phyloP scores from a whole-genome alignment of 2,797 vertebrate species.

The Eutrigla gurnardus region DNA sequence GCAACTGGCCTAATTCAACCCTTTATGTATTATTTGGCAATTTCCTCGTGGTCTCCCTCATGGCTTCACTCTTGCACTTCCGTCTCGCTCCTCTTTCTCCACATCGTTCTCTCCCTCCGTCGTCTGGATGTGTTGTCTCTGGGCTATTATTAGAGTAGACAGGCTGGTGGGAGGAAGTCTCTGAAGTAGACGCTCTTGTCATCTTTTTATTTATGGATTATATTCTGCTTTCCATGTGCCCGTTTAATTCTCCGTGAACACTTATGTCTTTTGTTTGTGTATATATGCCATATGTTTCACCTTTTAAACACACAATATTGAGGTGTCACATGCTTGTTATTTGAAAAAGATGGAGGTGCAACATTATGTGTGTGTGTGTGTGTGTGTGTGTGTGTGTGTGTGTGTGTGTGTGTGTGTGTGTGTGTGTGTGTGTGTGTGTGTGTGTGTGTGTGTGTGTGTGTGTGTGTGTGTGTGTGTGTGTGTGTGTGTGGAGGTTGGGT shows the following conservation, averaged over 20 bases:
- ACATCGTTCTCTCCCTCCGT: slow-evolving; percentile 73
- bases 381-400: slow-evolving; percentile 1
- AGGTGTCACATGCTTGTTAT: slow-evolving; percentile 7
- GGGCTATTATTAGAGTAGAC: slow-evolving; percentile 87
- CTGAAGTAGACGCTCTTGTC: slow-evolving; percentile 84
- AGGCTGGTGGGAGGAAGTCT: slow-evolving; percentile 85
- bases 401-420: slow-evolving; percentile 4
- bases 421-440: background rate
- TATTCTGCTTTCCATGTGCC: slow-evolving; percentile 71
- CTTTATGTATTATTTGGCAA: slow-evolving; percentile 78
- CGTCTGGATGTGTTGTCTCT: slow-evolving; percentile 83
- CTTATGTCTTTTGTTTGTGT: slow-evolving; percentile 51
- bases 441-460: slow-evolving; percentile 3
- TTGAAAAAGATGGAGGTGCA: slow-evolving; percentile 16
- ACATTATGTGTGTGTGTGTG: slow-evolving; percentile 1
- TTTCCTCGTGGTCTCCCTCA: slow-evolving; percentile 72
- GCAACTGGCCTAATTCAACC: slow-evolving; percentile 78
- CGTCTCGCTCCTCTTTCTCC: slow-evolving; percentile 64
- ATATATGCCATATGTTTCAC: slow-evolving; percentile 12
- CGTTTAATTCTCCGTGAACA: slow-evolving; percentile 54
- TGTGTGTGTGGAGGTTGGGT: slow-evolving; percentile 23
- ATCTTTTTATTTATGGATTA: slow-evolving; percentile 86
- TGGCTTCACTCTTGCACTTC: slow-evolving; percentile 72
- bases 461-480: background rate
- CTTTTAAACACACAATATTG: slow-evolving; percentile 6